These are phyloP conservation scores for Entelurus aequoreus DNA, from an alignment of 2,113 vertebrate genomes.

Conservation along the genomic window DNA sequence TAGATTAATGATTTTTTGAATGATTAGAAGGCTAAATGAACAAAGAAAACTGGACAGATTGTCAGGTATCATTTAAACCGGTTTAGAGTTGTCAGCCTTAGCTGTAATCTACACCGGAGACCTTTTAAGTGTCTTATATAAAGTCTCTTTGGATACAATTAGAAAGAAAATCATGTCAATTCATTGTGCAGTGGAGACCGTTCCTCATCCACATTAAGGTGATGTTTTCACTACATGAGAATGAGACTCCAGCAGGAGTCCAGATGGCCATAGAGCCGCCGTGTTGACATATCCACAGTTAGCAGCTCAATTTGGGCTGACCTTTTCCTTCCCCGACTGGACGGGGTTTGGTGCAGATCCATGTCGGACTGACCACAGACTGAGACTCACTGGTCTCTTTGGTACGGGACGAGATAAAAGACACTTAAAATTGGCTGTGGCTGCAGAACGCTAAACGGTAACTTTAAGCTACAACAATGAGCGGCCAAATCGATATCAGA, in stretches of 20 bases:
- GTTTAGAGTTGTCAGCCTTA: not conserved
- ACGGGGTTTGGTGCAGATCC: conserved; percentile 37
- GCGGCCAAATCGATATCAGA: conserved; percentile 52
- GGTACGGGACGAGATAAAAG: conserved; percentile 11
- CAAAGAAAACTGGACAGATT: too few species aligned
- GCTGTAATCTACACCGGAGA: not conserved
- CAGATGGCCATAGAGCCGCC: conserved; percentile 40
- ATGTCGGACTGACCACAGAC: conserved; percentile 37
- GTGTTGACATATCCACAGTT: conserved; percentile 44
- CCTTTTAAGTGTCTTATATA: not conserved
- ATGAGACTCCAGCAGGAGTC: conserved; percentile 34
- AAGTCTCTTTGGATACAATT: not conserved
- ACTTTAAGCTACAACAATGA: conserved; percentile 37
- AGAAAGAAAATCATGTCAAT: conserved; percentile 6
- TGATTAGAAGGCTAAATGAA: too few species aligned
- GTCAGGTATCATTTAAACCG: too few species aligned
- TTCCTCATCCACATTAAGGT: not conserved
- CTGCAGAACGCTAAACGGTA: conserved; percentile 7
- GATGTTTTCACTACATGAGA: conserved; percentile 24
- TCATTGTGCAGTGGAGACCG: conserved; percentile 8
- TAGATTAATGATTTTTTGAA: too few species aligned
- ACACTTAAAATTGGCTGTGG: conserved; percentile 21
- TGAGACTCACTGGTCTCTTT: conserved; percentile 18
- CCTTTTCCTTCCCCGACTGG: conserved; percentile 39
- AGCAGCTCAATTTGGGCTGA: conserved; percentile 37